Conservation (phyloP, 2,888 invertebrate species). For the Agrochola lychnidis region DNA sequence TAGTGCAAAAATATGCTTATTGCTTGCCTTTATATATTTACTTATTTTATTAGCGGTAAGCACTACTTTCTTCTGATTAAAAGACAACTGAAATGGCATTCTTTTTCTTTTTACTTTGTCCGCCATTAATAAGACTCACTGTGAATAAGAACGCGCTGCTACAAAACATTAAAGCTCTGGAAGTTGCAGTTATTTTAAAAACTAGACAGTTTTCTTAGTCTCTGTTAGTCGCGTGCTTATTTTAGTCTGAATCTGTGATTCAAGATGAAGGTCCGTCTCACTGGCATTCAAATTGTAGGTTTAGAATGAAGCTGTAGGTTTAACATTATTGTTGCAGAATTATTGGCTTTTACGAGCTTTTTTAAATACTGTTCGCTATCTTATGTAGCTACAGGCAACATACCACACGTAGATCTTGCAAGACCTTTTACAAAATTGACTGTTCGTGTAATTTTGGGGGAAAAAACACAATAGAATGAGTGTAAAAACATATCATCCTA, state of each 20-base stretch:
- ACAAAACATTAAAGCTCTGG: neutral
- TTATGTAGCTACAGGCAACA: no score
- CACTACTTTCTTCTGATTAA: neutral
- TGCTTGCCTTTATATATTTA: neutral
- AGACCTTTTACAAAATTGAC: neutral
- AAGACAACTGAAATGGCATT: neutral
- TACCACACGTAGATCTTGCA: neutral
- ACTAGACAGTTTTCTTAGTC: neutral
- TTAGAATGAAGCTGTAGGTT: neutral
- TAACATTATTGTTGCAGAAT: neutral
- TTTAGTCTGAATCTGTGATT: neutral
- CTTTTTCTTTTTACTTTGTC: neutral
- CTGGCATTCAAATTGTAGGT: neutral
- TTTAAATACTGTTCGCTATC: neutral
- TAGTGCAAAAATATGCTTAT: neutral
- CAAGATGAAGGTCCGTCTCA: conserved; percentile 1
- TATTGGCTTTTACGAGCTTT: no score
- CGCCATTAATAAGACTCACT: neutral
- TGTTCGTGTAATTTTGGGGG: neutral
- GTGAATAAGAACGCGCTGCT: neutral
- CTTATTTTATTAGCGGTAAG: neutral
- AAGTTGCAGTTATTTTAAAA: neutral
- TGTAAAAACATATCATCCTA: neutral
- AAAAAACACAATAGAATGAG: neutral
- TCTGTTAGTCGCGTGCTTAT: conserved; percentile 17